Base-by-base conservation (phyloP, 1,140 invertebrate species). In the Zaprionus davidi region DNA sequence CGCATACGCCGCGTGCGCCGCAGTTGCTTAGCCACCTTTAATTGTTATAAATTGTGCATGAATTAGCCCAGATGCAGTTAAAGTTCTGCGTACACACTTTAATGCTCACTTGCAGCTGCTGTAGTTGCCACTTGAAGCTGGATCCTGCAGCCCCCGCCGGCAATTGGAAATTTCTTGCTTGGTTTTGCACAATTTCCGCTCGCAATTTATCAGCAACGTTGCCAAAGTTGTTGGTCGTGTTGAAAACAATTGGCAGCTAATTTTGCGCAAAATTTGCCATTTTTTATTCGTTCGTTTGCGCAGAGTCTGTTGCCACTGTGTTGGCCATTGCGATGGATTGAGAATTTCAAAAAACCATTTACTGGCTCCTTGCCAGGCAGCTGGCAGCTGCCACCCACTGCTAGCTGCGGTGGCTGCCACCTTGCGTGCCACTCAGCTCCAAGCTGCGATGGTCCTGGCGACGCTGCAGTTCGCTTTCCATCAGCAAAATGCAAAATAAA, bases 231-330 rank as follows among this genome's bases (percentile, higher is more conserved):
- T 84, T 74, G 74, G 63, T 65, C 66, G 78, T 82, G 71, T 76
- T 72, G 74, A 87, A 88, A 87, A 87, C 84, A 87, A 87, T 87
- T 87, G 84, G 84, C 84, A 87, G 84, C 84, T 87, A 87, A 87
- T 87, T 87, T 87, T 87, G 77, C 85, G 87, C 77, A 88, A 87
- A 88, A 87, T 87, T 83, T 68, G 75, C 71, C 58, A 84, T 83
- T 87, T 88, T 84, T 88, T 88, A 74, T 71, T 44, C 41, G 65
- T 63, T 81, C 56, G 49, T 22, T 67, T 64, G 38, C 24, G 53
- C 68, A 67, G 65, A 28, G 57, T 66, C 28, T 49, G 20, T 12
- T 55, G 63, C 24, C 46, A 26, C 44, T 58, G 65, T 51, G 51
- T 17, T 9, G 38, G 15, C 65, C 38, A 34, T n/a, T 7, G 55